Conservation (phyloP, 2,797 vertebrate species). For the Chaunax sp. region DNA sequence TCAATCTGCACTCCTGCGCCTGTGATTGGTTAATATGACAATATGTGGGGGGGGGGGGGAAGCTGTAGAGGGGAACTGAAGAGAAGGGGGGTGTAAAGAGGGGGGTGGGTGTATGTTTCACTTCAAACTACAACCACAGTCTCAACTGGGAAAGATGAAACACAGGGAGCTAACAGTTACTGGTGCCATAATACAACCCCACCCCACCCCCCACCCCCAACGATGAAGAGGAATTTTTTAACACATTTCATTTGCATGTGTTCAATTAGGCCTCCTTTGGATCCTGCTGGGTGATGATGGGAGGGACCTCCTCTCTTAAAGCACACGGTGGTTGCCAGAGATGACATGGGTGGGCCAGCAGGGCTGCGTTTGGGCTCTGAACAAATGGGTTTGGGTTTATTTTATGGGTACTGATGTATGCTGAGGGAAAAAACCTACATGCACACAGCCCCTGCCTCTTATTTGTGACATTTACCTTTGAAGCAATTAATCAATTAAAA, state of each 20-base stretch:
- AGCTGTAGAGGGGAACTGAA: constrained; percentile 38
- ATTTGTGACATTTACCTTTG: background rate
- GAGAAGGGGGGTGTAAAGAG: background rate
- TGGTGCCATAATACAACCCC: constrained; percentile 61
- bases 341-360: constrained; percentile 22
- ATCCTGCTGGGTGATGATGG: constrained; percentile 50
- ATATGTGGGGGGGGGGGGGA: constrained; percentile 33
- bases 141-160: constrained; percentile 58
- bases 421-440: background rate
- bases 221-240: constrained; percentile 68
- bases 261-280: constrained; percentile 63
- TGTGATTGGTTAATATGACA: constrained; percentile 67
- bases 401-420: background rate
- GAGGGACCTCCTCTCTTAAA: constrained; percentile 31
- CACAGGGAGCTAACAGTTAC: constrained; percentile 34
- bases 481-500: background rate
- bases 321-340: constrained; percentile 27
- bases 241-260: constrained; percentile 74
- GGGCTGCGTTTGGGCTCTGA: constrained; percentile 17
- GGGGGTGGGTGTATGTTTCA: constrained; percentile 54
- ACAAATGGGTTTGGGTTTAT: constrained; percentile 36
- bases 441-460: background rate
- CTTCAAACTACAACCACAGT: constrained; percentile 40
- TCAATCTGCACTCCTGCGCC: constrained; percentile 64
- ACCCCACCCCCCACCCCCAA: constrained; percentile 17